Percentiles rank a stretch among this genome's conserved stretches.
phyloP scores from a whole-genome alignment of 2,797 vertebrate genomes.

The Amphiprion clarkii region DNA sequence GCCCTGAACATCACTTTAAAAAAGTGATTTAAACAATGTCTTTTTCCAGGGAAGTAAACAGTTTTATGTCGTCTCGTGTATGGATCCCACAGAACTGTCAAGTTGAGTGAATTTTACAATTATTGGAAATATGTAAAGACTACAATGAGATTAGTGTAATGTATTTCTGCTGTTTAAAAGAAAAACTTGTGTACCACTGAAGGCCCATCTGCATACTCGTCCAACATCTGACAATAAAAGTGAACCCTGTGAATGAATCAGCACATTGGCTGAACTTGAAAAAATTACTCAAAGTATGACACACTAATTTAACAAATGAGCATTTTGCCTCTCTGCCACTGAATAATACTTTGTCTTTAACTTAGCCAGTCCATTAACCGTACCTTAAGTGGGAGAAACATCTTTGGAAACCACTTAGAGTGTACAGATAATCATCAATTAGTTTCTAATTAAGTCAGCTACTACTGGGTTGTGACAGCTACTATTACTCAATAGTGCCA shows the following conservation, averaged over 20 bases:
- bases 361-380: too few species aligned
- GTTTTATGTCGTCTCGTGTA: background rate
- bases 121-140: background rate
- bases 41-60: slow-evolving; percentile 1
- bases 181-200: background rate
- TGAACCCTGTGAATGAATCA: background rate
- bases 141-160: background rate
- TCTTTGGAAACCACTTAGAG: too few species aligned
- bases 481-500: background rate
- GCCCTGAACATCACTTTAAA: background rate
- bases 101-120: background rate
- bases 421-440: background rate
- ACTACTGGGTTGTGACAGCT: background rate
- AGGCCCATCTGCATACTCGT: too few species aligned
- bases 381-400: too few species aligned
- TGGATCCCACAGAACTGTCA: background rate
- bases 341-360: background rate
- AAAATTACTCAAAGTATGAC: too few species aligned
- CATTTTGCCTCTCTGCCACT: background rate
- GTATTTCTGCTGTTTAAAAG: background rate
- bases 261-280: background rate
- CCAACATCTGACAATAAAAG: background rate
- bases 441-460: background rate
- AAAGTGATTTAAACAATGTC: slow-evolving; percentile 10
- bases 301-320: background rate